Conservation (phyloP, 2,888 invertebrate species). For the Eupithecia pulchellata region DNA sequence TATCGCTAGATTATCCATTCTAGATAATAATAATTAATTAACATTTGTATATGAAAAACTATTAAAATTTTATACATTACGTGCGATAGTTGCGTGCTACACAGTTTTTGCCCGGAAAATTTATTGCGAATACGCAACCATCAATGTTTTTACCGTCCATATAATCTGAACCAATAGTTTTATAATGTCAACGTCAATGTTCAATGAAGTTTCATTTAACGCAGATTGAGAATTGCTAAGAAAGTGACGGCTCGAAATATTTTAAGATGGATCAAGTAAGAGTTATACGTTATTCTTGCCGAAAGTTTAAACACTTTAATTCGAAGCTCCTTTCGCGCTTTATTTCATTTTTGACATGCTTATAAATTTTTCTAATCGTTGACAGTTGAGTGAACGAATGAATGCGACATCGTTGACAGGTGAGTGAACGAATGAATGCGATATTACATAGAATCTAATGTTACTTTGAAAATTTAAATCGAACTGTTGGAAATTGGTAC, state of each 20-base stretch:
- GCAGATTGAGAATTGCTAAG: no score
- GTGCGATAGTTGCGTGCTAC: neutral
- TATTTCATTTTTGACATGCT: neutral
- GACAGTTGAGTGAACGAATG: neutral
- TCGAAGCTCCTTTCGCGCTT: neutral
- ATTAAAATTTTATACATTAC: slow-evolving; percentile 21
- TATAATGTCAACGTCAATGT: neutral
- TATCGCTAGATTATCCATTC: slow-evolving; percentile 17
- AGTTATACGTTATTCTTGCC: no score
- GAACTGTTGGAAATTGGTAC: neutral
- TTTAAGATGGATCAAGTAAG: no score
- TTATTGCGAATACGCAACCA: neutral
- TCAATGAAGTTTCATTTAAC: no score
- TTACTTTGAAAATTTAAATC: no score
- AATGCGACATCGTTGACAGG: no score
- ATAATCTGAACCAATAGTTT: neutral
- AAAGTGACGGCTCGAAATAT: neutral
- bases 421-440: neutral
- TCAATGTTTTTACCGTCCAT: neutral
- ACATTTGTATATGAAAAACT: slow-evolving; percentile 39
- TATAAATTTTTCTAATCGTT: neutral
- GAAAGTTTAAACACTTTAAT: neutral
- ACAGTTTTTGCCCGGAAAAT: neutral
- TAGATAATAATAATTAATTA: slow-evolving; percentile 22
- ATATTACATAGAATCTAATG: neutral